phyloP scores from a whole-genome alignment of 2,113 vertebrate genomes.

The Gadus chalcogrammus region DNA sequence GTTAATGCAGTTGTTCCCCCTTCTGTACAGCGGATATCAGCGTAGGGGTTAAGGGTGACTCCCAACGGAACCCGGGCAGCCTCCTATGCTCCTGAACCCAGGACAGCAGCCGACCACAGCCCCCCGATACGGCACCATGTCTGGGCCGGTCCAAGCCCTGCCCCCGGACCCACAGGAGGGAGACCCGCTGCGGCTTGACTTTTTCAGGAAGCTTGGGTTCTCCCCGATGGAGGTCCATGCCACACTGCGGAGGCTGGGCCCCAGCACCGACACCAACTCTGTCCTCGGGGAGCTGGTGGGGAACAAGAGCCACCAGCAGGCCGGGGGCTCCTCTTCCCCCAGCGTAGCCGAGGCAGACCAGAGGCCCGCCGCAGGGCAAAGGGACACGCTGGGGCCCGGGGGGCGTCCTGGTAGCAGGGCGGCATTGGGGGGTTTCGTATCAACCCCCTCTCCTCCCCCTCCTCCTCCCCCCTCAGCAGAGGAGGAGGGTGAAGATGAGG shows the following conservation, averaged over 20 bases:
- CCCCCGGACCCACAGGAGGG: no score
- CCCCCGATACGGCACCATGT: no score
- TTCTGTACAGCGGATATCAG: no score
- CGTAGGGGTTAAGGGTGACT: no score
- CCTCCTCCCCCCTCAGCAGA: conserved; percentile 20
- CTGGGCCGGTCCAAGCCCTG: no score
- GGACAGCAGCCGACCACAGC: no score
- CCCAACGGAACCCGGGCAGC: no score
- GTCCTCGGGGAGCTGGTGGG: conserved; percentile 89
- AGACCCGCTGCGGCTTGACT: conserved; percentile 66
- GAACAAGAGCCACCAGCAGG: conserved; percentile 52
- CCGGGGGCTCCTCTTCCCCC: not conserved
- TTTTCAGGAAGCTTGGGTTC: conserved; percentile 94
- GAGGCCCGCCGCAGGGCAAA: no score
- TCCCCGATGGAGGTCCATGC: conserved; percentile 75
- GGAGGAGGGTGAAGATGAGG: conserved; percentile 49
- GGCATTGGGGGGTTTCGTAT: conserved; percentile 15
- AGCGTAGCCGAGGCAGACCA: not conserved
- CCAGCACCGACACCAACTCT: conserved; percentile 83
- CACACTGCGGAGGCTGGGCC: conserved; percentile 82
- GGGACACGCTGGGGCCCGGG: not conserved
- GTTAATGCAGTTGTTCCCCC: no score
- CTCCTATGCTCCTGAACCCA: no score
- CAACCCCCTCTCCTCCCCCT: conserved; percentile 4
- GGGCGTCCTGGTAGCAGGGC: not conserved